These are phyloP conservation scores for Atethmia centrago DNA, from an alignment of 2,888 invertebrate genomes.

Conservation along the genomic window DNA sequence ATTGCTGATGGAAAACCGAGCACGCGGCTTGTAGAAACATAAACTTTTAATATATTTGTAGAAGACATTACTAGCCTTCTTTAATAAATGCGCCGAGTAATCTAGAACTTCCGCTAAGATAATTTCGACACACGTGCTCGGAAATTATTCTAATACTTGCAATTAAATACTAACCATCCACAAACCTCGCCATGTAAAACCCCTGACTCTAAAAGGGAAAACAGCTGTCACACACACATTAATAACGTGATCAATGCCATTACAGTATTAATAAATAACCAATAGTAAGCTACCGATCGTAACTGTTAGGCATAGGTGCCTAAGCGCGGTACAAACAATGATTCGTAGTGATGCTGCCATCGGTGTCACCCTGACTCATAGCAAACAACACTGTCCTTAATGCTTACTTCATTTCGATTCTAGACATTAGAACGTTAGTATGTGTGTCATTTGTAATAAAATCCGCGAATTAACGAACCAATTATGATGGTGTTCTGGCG, in stretches of 20 bases:
- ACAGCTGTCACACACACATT: constrained; percentile 44
- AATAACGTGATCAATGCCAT: constrained; percentile 35
- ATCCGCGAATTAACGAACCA: constrained; percentile 1
- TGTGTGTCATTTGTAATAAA: constrained; percentile 31
- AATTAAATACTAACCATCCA: constrained; percentile 15
- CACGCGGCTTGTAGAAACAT: neutral
- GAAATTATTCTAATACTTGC: constrained; percentile 26
- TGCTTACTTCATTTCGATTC: constrained; percentile 47
- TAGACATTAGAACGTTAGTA: constrained; percentile 41
- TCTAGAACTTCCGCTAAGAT: constrained; percentile 25
- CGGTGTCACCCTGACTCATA: constrained; percentile 60
- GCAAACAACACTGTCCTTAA: constrained; percentile 40
- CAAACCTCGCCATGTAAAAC: constrained; percentile 21
- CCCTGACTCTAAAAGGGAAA: constrained; percentile 47
- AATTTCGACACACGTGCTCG: constrained; percentile 20
- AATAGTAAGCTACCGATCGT: constrained; percentile 40
- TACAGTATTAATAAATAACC: constrained; percentile 38
- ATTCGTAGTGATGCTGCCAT: constrained; percentile 44
- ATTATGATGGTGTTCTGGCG: constrained; percentile 4
- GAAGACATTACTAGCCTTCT: neutral
- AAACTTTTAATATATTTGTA: neutral
- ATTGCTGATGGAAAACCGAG: too few species aligned
- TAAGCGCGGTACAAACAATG: constrained; percentile 22
- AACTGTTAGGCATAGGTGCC: constrained; percentile 21
- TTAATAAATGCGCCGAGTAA: constrained; percentile 4